Evolutionary conservation across 2,797 vertebrate genomes (phyloP).

Genomic region (Danio albolineatus): DNA sequence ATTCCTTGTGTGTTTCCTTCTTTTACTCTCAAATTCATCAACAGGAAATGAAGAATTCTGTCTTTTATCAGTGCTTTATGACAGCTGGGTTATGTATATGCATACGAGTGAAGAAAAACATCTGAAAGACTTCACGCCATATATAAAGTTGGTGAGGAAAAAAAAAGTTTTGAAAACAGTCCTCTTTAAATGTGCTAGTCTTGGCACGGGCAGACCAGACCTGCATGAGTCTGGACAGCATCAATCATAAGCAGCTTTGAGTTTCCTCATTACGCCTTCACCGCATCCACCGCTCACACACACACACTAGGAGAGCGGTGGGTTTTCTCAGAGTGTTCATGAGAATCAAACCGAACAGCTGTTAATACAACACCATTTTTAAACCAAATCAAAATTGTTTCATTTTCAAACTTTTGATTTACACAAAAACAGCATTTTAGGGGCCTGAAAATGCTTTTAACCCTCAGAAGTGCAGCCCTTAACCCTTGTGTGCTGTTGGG

Average conservation of each 20-base stretch:
- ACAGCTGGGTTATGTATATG: conserved; percentile 40
- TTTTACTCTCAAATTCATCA: conserved; percentile 24
- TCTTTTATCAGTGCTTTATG: conserved; percentile 34
- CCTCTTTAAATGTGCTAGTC: conserved; percentile 51
- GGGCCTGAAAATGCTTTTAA: no score
- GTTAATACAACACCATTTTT: no score
- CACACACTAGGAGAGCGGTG: conserved; percentile 2
- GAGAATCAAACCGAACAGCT: background rate
- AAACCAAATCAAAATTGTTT: no score
- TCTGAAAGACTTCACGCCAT: conserved; percentile 26
- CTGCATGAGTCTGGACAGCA: conserved; percentile 59
- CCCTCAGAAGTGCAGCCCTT: no score
- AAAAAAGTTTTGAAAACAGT: conserved; percentile 47
- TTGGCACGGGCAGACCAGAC: conserved; percentile 54
- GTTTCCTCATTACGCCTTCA: conserved; percentile 51
- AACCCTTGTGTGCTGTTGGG: no score
- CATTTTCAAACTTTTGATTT: no score
- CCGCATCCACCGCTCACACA: conserved; percentile 24
- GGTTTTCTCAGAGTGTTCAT: background rate
- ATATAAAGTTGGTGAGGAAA: conserved; percentile 40
- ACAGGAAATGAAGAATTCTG: conserved; percentile 3
- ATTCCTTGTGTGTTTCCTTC: background rate
- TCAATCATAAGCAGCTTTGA: conserved; percentile 63
- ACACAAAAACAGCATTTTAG: no score
- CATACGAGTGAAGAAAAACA: conserved; percentile 52